Evolutionary conservation across 2,113 vertebrate genomes (phyloP).

Genomic region (Micromys minutus): DNA sequence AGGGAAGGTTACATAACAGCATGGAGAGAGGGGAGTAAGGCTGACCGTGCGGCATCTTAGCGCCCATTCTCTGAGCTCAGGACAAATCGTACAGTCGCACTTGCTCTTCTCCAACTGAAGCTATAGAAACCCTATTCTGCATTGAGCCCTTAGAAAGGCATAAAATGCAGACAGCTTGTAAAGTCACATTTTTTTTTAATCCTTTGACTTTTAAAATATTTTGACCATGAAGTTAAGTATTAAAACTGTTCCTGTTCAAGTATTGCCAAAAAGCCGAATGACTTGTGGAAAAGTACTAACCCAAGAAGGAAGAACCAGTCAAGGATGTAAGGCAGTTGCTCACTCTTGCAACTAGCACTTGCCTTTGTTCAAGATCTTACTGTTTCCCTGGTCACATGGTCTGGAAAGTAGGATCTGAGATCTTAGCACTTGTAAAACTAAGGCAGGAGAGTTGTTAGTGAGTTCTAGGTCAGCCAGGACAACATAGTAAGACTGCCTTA

Average conservation of each 20-base stretch:
- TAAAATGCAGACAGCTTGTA: background rate
- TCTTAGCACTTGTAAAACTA: background rate
- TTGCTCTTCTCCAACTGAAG: background rate
- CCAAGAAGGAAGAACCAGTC: background rate
- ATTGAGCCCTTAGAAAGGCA: background rate
- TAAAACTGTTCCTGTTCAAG: background rate
- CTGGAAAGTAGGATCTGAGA: background rate
- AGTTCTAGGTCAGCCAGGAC: background rate
- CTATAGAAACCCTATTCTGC: background rate
- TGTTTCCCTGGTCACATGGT: background rate
- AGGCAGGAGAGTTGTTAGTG: background rate
- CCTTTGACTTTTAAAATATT: conserved; percentile 3
- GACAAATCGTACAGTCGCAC: background rate
- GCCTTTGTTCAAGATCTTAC: background rate
- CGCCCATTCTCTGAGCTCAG: background rate
- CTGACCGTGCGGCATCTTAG: background rate
- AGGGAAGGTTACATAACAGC: background rate
- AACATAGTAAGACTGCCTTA: background rate
- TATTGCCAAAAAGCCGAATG: background rate
- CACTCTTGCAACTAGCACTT: background rate
- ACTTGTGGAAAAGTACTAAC: conserved; percentile 4
- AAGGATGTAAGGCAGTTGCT: background rate
- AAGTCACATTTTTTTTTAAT: background rate
- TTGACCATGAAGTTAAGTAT: background rate
- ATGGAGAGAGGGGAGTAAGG: background rate